A percentile compares a stretch with the other conserved stretches of the same genome.
Evolutionary conservation across 2,113 vertebrate species (phyloP).

Genomic region (Campylorhamphus procurvoides): DNA sequence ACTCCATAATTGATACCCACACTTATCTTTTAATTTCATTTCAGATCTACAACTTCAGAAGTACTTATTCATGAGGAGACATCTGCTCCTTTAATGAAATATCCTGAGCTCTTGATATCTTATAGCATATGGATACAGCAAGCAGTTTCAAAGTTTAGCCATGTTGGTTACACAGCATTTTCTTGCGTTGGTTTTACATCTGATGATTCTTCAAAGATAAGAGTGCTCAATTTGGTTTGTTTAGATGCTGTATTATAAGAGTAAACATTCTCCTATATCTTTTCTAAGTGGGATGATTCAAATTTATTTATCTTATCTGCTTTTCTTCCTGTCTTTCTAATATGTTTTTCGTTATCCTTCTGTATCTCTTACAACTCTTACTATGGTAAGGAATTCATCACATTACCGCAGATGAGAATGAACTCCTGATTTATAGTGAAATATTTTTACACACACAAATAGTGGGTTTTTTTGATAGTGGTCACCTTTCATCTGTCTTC

Average conservation of each 20-base stretch:
- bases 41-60: not conserved
- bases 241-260: not conserved
- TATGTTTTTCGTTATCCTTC: not conserved
- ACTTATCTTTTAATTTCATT: not conserved
- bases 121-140: not conserved
- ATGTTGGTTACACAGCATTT: not conserved
- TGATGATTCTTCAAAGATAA: not conserved
- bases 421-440: not conserved
- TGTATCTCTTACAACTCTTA: not conserved
- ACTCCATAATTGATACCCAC: not conserved
- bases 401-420: not conserved
- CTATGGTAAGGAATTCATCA: not conserved
- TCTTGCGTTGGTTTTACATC: not conserved
- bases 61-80: not conserved
- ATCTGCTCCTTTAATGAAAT: not conserved
- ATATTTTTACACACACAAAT: not conserved
- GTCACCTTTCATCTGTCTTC: not conserved
- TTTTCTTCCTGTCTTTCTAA: not conserved
- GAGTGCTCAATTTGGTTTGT: not conserved
- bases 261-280: not conserved
- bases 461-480: not conserved
- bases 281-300: not conserved
- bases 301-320: not conserved
- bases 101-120: not conserved
- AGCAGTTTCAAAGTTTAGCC: not conserved